Percentiles rank a stretch among this genome's conserved stretches.
phyloP scores from a whole-genome alignment of 2,113 vertebrate genomes.

The Nannospalax galili region DNA sequence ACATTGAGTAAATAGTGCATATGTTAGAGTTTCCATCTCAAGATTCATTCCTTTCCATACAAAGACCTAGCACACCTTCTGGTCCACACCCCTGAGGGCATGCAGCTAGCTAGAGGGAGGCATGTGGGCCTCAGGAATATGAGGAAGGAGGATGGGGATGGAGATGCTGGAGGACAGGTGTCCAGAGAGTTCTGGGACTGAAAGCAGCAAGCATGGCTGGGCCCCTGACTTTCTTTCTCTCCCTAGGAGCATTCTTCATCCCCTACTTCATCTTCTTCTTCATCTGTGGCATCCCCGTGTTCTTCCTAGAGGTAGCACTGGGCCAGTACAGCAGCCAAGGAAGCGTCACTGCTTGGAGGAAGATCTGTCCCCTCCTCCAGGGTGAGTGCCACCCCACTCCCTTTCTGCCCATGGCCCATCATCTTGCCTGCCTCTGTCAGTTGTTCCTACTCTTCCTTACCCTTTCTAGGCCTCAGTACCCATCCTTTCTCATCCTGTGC shows the following conservation, averaged over 20 bases:
- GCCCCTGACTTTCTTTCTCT: not conserved
- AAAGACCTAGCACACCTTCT: not conserved
- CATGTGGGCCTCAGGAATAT: not conserved
- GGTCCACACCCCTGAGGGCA: too few relatives aligned
- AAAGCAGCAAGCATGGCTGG: not conserved
- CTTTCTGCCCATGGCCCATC: not conserved
- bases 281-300: conserved; percentile 93
- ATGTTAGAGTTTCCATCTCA: not conserved
- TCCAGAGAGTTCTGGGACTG: not conserved
- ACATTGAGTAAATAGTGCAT: not conserved
- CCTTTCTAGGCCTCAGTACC: not conserved
- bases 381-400: conserved; percentile 82
- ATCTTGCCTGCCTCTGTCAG: too few relatives aligned
- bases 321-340: conserved; percentile 96
- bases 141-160: not conserved
- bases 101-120: not conserved
- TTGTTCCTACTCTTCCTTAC: not conserved
- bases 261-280: conserved; percentile 95
- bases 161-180: not conserved
- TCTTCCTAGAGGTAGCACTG: conserved; percentile 94
- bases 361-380: conserved; percentile 96
- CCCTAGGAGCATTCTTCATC: conserved; percentile 93
- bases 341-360: conserved; percentile 94
- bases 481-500: not conserved
- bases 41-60: not conserved